Evolutionary conservation across 2,888 invertebrate genomes (phyloP).

Genomic region (Podotricha telesiphe): DNA sequence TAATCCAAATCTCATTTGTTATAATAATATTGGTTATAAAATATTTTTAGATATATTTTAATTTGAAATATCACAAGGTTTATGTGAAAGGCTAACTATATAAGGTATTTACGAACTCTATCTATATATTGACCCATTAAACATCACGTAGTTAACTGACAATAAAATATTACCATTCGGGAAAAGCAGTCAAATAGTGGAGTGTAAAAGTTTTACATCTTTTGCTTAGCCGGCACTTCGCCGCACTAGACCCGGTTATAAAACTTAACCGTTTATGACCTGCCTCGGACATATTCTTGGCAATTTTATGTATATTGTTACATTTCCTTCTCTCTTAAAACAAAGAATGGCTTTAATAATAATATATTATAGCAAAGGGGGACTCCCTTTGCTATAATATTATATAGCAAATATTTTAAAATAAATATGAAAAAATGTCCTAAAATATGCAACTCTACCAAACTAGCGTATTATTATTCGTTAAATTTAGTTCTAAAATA

Average conservation of each 20-base stretch:
- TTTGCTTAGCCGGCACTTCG: slow-evolving; percentile 60
- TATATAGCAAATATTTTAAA: not conserved
- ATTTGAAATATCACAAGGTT: slow-evolving; percentile 2
- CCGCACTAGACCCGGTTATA: slow-evolving; percentile 48
- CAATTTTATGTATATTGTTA: slow-evolving; percentile 26
- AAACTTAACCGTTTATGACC: slow-evolving; percentile 69
- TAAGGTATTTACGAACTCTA: not conserved
- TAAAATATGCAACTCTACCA: not conserved
- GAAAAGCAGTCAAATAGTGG: slow-evolving; percentile 33
- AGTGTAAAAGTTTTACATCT: slow-evolving; percentile 59
- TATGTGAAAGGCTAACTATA: slow-evolving; percentile 7
- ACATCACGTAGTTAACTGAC: slow-evolving; percentile 22
- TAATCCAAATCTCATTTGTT: slow-evolving; percentile 7
- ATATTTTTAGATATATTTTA: slow-evolving; percentile 2
- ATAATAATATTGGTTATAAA: not conserved
- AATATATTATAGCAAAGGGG: not conserved
- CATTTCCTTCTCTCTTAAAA: slow-evolving; percentile 10
- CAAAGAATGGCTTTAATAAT: slow-evolving; percentile 6
- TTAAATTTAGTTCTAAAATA: not conserved
- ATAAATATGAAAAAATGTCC: not conserved
- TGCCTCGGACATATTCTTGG: slow-evolving; percentile 28
- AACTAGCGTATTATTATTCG: not conserved
- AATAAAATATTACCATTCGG: slow-evolving; percentile 31
- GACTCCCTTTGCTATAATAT: not conserved
- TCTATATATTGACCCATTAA: slow-evolving; percentile 25